These are phyloP conservation scores for Megaustenia siamemsis DNA, from an alignment of 2,888 invertebrate genomes.

Conservation along the genomic window DNA sequence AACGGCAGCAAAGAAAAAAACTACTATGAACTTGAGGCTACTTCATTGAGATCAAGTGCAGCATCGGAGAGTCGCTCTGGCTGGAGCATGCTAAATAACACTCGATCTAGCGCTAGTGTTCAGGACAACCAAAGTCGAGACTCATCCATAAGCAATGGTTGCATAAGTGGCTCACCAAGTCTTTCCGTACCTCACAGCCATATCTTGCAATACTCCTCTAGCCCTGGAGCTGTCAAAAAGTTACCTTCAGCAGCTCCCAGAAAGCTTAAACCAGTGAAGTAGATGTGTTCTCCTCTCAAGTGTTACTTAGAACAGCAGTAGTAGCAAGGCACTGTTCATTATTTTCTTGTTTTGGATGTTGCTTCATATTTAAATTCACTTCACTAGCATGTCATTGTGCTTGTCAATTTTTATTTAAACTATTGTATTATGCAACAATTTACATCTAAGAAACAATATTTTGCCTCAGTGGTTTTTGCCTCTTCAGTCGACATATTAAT, in stretches of 20 bases:
- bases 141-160: constrained; percentile 16
- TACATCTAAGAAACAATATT: no score
- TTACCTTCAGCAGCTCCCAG: background rate
- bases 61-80: constrained; percentile 24
- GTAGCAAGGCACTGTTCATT: no score
- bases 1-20: background rate
- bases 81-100: constrained; percentile 11
- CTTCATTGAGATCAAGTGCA: constrained; percentile 18
- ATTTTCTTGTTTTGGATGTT: no score
- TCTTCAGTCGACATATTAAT: no score
- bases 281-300: no score
- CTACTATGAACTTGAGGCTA: constrained; percentile 40
- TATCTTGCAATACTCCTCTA: background rate
- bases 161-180: background rate
- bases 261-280: no score
- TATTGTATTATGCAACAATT: no score
- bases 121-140: constrained; percentile 9
- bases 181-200: background rate
- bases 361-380: no score
- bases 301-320: no score
- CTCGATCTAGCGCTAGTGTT: constrained; percentile 25
- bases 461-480: no score
- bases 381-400: no score
- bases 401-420: no score
- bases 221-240: background rate